Percentiles rank a stretch among this genome's conserved stretches.
Conservation (phyloP, 2,797 vertebrate genomes). For the Propithecus perrieri region DNA sequence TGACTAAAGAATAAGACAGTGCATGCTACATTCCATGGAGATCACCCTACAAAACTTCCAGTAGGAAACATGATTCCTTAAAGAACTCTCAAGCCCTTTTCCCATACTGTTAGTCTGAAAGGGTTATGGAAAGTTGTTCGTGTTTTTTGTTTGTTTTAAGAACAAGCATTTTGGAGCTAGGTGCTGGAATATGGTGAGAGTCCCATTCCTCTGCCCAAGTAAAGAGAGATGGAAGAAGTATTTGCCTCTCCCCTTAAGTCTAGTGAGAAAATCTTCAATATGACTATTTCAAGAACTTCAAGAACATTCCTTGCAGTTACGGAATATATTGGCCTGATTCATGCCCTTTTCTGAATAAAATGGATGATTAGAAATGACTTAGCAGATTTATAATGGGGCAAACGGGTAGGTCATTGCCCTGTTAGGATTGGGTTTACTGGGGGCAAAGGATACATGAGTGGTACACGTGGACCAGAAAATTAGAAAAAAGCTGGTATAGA, state of each 20-base stretch:
- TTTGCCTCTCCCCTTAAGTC: background rate
- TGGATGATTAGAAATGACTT: background rate
- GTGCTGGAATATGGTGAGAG: background rate
- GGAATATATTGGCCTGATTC: background rate
- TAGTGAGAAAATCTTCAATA: background rate
- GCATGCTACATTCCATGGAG: background rate
- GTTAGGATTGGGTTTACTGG: background rate
- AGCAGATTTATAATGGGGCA: background rate
- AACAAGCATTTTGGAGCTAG: background rate
- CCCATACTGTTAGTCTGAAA: background rate
- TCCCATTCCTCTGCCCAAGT: background rate
- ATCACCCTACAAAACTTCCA: background rate
- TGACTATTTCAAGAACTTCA: background rate
- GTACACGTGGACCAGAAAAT: background rate
- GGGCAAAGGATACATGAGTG: background rate
- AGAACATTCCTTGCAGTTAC: background rate
- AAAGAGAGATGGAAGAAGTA: background rate
- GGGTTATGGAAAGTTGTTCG: background rate
- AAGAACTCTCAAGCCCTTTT: background rate
- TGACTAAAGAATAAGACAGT: background rate
- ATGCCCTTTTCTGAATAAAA: background rate
- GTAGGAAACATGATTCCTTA: background rate
- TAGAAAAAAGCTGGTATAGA: background rate
- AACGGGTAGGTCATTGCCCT: background rate
- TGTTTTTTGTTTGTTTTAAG: background rate